These are phyloP conservation scores for Leptinotarsa rubiginosa DNA, from an alignment of 2,888 invertebrate genomes.

Conservation along the genomic window DNA sequence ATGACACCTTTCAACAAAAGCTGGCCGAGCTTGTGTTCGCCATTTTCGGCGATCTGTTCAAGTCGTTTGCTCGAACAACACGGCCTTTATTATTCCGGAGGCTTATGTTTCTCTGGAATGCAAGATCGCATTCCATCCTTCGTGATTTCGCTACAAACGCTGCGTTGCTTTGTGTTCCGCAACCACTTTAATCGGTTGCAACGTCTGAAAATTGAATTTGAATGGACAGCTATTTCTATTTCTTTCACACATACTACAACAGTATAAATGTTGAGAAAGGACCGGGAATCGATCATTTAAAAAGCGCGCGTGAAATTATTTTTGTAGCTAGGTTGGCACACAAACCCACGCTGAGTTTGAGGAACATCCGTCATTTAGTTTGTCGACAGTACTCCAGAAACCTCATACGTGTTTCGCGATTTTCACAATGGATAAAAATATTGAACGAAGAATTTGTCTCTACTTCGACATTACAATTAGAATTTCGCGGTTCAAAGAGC, in stretches of 20 bases:
- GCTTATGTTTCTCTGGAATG: constrained; percentile 43
- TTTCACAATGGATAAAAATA: no score
- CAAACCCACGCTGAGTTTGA: no score
- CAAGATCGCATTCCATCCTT: constrained; percentile 42
- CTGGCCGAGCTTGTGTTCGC: constrained; percentile 30
- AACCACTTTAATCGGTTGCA: constrained; percentile 20
- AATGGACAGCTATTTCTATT: constrained; percentile 5
- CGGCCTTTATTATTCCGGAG: constrained; percentile 33
- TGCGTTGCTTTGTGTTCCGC: constrained; percentile 32
- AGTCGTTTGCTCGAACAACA: constrained; percentile 44
- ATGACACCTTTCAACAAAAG: constrained; percentile 43
- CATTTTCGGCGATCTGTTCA: constrained; percentile 42
- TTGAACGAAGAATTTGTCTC: no score
- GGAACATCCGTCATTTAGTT: no score
- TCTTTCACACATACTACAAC: not conserved
- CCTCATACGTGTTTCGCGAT: no score
- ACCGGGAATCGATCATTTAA: no score
- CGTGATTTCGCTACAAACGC: constrained; percentile 45
- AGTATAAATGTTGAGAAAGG: no score
- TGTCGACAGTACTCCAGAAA: no score
- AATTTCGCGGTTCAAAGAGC: no score
- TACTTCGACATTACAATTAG: no score
- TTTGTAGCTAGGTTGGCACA: no score
- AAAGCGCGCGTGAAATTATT: not conserved
- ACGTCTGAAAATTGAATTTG: constrained; percentile 24